phyloP scores from a whole-genome alignment of 2,113 vertebrate species.

The Pygoscelis adeliae region DNA sequence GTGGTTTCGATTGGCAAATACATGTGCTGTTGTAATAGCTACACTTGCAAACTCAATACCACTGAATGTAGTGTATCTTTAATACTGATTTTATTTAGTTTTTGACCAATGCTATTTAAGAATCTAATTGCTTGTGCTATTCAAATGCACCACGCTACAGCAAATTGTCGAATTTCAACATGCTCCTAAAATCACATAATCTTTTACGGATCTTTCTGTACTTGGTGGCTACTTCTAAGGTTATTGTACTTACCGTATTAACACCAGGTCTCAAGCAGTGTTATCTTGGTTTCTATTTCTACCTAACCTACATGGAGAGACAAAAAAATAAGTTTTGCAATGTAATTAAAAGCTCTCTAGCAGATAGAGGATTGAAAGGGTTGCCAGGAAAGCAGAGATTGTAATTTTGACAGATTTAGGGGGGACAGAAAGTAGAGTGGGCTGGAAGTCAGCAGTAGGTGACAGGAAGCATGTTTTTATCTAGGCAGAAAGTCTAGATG shows the following conservation, averaged over 20 bases:
- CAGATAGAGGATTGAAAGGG: neutral
- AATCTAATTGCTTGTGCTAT: neutral
- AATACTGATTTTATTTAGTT: neutral
- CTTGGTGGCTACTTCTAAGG: neutral
- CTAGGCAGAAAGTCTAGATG: neutral
- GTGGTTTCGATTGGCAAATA: neutral
- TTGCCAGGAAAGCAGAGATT: neutral
- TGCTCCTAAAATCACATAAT: neutral
- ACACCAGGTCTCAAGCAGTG: neutral
- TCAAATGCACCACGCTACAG: neutral
- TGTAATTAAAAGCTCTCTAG: neutral
- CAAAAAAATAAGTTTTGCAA: neutral
- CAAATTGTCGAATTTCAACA: neutral
- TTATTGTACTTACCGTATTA: neutral
- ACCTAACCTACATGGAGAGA: neutral
- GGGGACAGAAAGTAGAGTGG: neutral
- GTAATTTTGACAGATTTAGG: neutral
- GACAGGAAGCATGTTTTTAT: neutral
- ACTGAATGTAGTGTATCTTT: neutral
- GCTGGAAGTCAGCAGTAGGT: neutral
- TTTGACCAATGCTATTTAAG: neutral
- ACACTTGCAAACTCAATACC: neutral
- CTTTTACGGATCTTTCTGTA: neutral
- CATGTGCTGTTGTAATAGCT: neutral
- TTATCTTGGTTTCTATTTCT: neutral